A percentile compares a stretch with the other conserved stretches of the same genome.
Conservation (phyloP, 2,113 vertebrate genomes). For the Catharus fuscescens region DNA sequence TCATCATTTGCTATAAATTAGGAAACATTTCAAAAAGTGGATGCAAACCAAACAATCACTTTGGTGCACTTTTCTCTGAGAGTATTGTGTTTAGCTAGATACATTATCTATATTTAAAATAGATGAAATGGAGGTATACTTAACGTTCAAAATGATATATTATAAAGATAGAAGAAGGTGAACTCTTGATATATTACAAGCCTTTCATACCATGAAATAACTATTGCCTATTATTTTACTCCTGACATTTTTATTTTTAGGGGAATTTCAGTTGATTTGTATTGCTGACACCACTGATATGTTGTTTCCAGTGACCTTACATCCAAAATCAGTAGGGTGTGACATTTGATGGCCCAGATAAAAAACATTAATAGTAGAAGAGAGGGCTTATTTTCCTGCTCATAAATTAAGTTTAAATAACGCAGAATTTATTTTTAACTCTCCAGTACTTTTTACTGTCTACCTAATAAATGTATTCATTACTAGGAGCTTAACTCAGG, state of each 20-base stretch:
- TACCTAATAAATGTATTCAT: constrained; percentile 76
- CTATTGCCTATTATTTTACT: constrained; percentile 83
- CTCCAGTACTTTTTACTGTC: constrained; percentile 82
- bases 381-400: constrained; percentile 81
- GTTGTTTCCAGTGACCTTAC: constrained; percentile 85
- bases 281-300: constrained; percentile 79
- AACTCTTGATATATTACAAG: constrained; percentile 79
- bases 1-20: constrained; percentile 8
- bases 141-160: constrained; percentile 71
- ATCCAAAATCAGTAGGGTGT: constrained; percentile 81
- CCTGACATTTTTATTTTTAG: constrained; percentile 85
- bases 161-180: constrained; percentile 78
- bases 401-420: constrained; percentile 86
- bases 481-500: constrained; percentile 55
- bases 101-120: constrained; percentile 72
- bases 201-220: constrained; percentile 81
- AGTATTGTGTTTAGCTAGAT: constrained; percentile 33
- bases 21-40: constrained; percentile 22
- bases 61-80: constrained; percentile 3
- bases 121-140: constrained; percentile 70
- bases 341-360: constrained; percentile 82
- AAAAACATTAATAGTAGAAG: constrained; percentile 80
- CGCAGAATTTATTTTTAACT: constrained; percentile 83
- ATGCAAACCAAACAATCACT: constrained; percentile 34
- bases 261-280: constrained; percentile 83